phyloP scores from a whole-genome alignment of 2,797 vertebrate species.

The Dromococcyx pavoninus region DNA sequence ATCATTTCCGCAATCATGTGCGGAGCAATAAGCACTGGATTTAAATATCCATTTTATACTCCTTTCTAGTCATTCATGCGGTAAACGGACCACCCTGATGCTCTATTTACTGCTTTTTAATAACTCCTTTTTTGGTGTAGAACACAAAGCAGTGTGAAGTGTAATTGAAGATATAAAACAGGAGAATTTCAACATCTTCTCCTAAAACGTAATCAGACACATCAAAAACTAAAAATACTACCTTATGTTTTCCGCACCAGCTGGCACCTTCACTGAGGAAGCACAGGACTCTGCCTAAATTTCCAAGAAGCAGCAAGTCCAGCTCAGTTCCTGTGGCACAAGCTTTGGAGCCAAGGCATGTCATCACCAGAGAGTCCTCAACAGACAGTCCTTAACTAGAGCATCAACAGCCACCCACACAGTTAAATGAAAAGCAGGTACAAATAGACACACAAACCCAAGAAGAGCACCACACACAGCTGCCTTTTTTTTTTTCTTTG shows the following conservation, averaged over 20 bases:
- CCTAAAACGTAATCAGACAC: neutral
- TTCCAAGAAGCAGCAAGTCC: neutral
- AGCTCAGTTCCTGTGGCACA: neutral
- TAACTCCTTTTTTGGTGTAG: neutral
- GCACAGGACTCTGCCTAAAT: neutral
- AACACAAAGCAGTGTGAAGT: neutral
- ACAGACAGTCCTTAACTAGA: neutral
- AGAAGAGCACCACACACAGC: neutral
- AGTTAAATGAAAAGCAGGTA: neutral
- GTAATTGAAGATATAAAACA: neutral
- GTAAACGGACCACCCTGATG: neutral
- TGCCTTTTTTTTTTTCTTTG: neutral
- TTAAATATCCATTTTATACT: neutral
- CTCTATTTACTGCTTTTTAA: neutral
- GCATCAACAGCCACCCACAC: neutral
- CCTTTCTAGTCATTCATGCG: neutral
- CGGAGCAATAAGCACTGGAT: neutral
- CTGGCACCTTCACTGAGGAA: neutral
- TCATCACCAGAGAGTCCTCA: neutral
- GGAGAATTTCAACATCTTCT: neutral
- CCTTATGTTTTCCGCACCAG: neutral
- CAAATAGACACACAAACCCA: neutral
- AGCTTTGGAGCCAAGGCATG: neutral
- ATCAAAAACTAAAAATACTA: neutral
- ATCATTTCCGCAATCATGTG: neutral